Conservation (phyloP, 2,888 invertebrate genomes). For the Aelia acuminata region DNA sequence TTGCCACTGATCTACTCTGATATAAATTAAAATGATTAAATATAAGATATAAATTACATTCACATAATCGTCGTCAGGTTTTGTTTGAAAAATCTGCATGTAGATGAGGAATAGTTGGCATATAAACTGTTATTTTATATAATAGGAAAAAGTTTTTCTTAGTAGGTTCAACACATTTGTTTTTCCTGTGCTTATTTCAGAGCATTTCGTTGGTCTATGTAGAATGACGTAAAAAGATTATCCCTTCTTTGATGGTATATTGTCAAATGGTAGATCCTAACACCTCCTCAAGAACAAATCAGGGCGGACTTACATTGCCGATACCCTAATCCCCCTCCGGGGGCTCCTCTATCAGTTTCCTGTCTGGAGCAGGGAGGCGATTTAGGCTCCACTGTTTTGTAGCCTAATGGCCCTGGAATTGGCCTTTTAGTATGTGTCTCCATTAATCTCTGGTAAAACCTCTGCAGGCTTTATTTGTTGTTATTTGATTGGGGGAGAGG, state of each 20-base stretch:
- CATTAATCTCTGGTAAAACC: slow-evolving; percentile 48
- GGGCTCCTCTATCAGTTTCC: slow-evolving; percentile 8
- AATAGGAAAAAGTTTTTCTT: no score
- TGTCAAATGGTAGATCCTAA: not conserved
- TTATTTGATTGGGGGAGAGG: slow-evolving; percentile 15
- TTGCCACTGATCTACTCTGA: no score
- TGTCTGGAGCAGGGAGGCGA: not conserved
- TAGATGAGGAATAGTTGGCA: no score
- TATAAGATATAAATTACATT: no score
- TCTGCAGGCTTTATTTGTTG: slow-evolving; percentile 31
- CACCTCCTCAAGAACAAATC: not conserved
- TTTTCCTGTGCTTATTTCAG: no score
- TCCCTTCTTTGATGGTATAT: not conserved
- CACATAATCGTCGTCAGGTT: no score
- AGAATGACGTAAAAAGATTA: no score
- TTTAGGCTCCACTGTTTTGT: slow-evolving; percentile 26
- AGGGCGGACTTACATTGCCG: not conserved
- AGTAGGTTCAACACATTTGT: no score
- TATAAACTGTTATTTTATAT: no score
- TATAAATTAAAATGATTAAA: no score
- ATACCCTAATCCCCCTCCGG: not conserved
- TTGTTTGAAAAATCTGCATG: no score
- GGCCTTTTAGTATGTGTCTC: slow-evolving; percentile 42
- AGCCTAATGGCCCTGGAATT: slow-evolving; percentile 29
- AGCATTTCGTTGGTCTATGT: no score